Conservation (phyloP, 2,888 invertebrate species). For the Conchocele bisecta region DNA sequence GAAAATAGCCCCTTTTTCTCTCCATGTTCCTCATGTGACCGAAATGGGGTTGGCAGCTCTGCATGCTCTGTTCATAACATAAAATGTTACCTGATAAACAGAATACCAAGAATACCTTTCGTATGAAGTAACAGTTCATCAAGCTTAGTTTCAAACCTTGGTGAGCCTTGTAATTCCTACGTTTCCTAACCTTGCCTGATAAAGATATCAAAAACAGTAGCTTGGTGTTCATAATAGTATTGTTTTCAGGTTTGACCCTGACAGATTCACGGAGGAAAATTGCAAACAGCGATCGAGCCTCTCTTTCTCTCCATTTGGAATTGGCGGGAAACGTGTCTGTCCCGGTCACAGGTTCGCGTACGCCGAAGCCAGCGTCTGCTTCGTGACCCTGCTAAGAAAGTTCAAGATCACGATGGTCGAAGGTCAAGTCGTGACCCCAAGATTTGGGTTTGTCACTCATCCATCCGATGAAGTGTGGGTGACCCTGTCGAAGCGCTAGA, state of each 20-base stretch:
- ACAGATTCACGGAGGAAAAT: slow-evolving; percentile 75
- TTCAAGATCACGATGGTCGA: slow-evolving; percentile 79
- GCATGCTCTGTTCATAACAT: no score
- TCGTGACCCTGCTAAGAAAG: slow-evolving; percentile 73
- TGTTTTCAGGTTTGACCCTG: slow-evolving; percentile 81
- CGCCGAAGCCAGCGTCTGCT: slow-evolving; percentile 68
- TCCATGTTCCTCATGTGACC: no score
- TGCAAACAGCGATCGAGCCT: slow-evolving; percentile 63
- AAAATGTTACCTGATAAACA: no score
- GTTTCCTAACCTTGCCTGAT: no score
- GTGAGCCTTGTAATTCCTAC: no score
- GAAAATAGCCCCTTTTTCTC: no score
- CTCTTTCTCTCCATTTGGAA: slow-evolving; percentile 82
- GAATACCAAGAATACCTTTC: no score
- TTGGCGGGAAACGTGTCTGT: slow-evolving; percentile 80
- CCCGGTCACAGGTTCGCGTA: slow-evolving; percentile 77
- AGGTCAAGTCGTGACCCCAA: slow-evolving; percentile 78
- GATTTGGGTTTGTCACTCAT: slow-evolving; percentile 80
- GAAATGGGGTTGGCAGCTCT: no score
- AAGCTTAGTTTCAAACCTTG: no score
- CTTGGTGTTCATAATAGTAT: no score
- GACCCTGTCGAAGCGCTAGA: slow-evolving; percentile 68
- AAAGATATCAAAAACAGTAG: no score
- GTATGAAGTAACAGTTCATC: no score
- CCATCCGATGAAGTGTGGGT: slow-evolving; percentile 82